Percentiles rank a stretch among this genome's conserved stretches.
phyloP scores from a whole-genome alignment of 2,888 invertebrate genomes.

The Himalopsyche tibetana region DNA sequence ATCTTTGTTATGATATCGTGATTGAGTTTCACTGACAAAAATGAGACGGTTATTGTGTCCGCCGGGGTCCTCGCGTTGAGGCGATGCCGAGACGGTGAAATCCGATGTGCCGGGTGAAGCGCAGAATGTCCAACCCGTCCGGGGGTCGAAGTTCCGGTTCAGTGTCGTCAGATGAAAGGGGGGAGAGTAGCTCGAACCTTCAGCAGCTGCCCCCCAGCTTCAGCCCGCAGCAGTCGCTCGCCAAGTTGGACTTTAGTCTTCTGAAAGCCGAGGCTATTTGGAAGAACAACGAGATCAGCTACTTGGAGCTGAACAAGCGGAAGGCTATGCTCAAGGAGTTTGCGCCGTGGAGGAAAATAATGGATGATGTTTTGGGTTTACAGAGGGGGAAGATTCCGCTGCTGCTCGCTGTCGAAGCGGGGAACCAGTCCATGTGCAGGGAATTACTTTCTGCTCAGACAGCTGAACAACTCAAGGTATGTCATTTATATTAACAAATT shows the following conservation, averaged over 20 bases:
- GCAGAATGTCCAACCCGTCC: slow-evolving; percentile 46
- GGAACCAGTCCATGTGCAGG: slow-evolving; percentile 96
- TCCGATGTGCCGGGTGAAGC: slow-evolving; percentile 46
- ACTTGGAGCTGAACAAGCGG: slow-evolving; percentile 76
- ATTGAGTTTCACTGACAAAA: too few species aligned
- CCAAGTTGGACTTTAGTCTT: slow-evolving; percentile 44
- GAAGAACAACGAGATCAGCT: slow-evolving; percentile 74
- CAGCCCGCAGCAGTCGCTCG: slow-evolving; percentile 49
- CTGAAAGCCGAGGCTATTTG: slow-evolving; percentile 68
- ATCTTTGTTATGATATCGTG: too few species aligned
- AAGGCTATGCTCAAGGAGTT: slow-evolving; percentile 74
- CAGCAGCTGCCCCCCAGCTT: slow-evolving; percentile 17
- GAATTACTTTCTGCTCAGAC: slow-evolving; percentile 93
- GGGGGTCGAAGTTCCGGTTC: slow-evolving; percentile 46
- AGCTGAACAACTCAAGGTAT: slow-evolving; percentile 89
- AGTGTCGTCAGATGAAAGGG: slow-evolving; percentile 49
- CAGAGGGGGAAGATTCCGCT: slow-evolving; percentile 96
- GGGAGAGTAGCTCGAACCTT: neutral
- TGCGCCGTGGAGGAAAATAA: slow-evolving; percentile 76
- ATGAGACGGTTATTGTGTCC: too few species aligned
- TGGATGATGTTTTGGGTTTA: slow-evolving; percentile 77
- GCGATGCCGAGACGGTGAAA: neutral
- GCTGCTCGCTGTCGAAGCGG: slow-evolving; percentile 94
- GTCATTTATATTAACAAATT: slow-evolving; percentile 53
- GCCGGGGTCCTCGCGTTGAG: neutral